Conservation (phyloP, 2,113 vertebrate genomes). For the Dromaius novaehollandiae region DNA sequence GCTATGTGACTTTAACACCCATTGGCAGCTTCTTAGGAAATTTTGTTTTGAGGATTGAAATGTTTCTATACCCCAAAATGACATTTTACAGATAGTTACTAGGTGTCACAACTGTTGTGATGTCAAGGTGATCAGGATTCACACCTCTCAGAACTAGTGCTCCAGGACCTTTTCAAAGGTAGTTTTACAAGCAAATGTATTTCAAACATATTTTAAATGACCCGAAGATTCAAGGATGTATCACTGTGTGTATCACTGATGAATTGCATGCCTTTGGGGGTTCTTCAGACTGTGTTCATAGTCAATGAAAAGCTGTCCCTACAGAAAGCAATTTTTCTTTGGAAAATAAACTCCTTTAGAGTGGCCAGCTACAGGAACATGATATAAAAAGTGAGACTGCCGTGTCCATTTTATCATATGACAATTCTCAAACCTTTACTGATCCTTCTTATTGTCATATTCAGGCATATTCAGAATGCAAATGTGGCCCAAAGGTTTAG, state of each 20-base stretch:
- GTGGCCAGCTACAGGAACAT: neutral
- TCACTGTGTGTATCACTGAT: neutral
- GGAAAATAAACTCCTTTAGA: neutral
- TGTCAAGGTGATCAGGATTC: neutral
- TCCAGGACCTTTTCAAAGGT: neutral
- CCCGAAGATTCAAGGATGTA: neutral
- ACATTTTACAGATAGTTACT: neutral
- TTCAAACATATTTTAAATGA: neutral
- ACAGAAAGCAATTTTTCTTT: neutral
- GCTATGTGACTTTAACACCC: neutral
- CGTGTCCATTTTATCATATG: neutral
- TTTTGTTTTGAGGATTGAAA: neutral
- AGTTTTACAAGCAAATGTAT: neutral
- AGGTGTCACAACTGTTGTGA: neutral
- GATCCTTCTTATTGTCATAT: neutral
- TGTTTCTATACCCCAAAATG: neutral
- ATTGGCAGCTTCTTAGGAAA: neutral
- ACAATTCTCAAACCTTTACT: neutral
- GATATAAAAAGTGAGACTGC: rapidly evolving
- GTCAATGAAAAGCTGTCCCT: neutral
- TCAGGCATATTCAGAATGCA: neutral
- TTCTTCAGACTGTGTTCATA: neutral
- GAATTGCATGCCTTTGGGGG: neutral
- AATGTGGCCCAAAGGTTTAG: neutral
- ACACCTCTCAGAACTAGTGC: neutral